Base-by-base conservation (phyloP, 2,113 vertebrate species). In the Tichodroma muraria region DNA sequence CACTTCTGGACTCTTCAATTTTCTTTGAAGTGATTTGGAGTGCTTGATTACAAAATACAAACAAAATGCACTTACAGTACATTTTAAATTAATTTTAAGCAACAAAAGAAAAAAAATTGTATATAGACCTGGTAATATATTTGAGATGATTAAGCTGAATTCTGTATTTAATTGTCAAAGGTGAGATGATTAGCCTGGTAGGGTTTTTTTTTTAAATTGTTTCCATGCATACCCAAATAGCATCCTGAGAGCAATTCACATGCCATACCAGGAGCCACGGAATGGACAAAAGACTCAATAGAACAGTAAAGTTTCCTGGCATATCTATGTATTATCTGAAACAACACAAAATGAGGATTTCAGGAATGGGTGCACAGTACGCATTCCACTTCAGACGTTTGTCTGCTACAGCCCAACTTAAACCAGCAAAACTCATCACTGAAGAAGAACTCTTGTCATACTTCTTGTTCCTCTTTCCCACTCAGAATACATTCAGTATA, bases 261-360 rank as follows among this genome's bases (percentile, higher is more conserved):
- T 91, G 47, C 85, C 45, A 69, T 52, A 69, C 27, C 31, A 92
- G 68, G 31, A 94, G 49, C 77, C 18, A 33, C 49, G 52, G 35
- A 89, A 57, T 87, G 38, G 71, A 64, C 20, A 89, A 85, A 96
- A 73, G 47, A 73, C 47, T 45, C 30, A 35, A 61, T 91, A 91
- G 64, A 94, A 73, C 27, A 91, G 37, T 85, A 52, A 89, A 71
- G 49, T 84, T 85, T 52, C 35, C 50, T 94, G 54, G 15, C 24
- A 91, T 44, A 89, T 65, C 45, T 93, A 65, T 78, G 15, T 76
- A 50, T 40, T 94, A 53, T 54, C 78, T 91, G 83, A 94, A 95
- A 37, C 80, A 92, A 76, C 49, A 80, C 56, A 70, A 95, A 91
- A 63, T 25, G 8, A 69, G 60, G 37, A 94, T 93, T 96, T 90